A percentile compares a stretch with the other conserved stretches of the same genome.
These are phyloP conservation scores for Lasiommata megera DNA, from an alignment of 2,888 invertebrate genomes.

Conservation along the genomic window DNA sequence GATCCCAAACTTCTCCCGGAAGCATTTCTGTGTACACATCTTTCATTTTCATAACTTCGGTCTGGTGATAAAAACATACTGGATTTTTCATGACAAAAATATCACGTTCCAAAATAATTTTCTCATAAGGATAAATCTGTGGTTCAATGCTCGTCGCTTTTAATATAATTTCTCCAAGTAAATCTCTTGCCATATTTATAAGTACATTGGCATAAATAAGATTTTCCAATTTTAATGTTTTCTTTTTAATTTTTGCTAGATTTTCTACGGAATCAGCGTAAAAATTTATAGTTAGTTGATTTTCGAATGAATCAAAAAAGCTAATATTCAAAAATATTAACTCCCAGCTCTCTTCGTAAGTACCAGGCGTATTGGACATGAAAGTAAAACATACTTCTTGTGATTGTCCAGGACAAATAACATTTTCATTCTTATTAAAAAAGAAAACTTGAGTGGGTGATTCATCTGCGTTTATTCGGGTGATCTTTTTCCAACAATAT, in stretches of 20 bases:
- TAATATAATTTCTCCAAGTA: constrained; percentile 46
- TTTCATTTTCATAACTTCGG: constrained; percentile 60
- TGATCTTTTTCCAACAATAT: constrained; percentile 74
- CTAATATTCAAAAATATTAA: constrained; percentile 63
- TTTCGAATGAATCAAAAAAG: constrained; percentile 53
- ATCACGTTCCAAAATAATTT: constrained; percentile 61
- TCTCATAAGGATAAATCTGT: constrained; percentile 59
- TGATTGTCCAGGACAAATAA: constrained; percentile 74
- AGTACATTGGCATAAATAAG: constrained; percentile 48
- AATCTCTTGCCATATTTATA: constrained; percentile 40
- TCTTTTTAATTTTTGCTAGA: constrained; percentile 39
- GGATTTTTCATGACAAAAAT: constrained; percentile 69
- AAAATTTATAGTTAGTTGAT: constrained; percentile 55
- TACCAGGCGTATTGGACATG: constrained; percentile 55
- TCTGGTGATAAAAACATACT: constrained; percentile 69
- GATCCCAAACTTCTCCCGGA: constrained; percentile 51
- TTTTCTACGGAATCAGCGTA: constrained; percentile 60
- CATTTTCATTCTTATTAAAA: constrained; percentile 80
- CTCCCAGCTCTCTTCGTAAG: constrained; percentile 73
- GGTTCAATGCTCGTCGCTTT: constrained; percentile 48
- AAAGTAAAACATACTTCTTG: constrained; percentile 72
- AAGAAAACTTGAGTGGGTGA: constrained; percentile 68
- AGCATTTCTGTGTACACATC: constrained; percentile 54
- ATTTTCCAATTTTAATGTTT: constrained; percentile 45
- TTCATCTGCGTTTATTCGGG: constrained; percentile 50